These are phyloP conservation scores for Sinohyriopsis cumingii DNA, from an alignment of 2,888 invertebrate genomes.

Conservation along the genomic window DNA sequence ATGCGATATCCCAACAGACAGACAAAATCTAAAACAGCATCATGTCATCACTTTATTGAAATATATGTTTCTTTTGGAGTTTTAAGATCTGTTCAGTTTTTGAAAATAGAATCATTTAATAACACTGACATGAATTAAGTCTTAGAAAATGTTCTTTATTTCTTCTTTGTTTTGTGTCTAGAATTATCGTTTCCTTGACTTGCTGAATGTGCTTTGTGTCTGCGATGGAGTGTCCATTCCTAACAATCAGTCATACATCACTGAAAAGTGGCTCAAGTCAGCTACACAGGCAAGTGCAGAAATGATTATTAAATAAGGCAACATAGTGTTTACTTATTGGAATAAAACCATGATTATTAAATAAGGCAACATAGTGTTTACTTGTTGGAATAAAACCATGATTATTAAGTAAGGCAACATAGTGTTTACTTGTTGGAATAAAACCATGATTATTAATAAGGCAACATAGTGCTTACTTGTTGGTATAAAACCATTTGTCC, in stretches of 20 bases:
- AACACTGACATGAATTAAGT: too few species aligned
- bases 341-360: not conserved
- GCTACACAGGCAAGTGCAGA: conserved; percentile 17
- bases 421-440: too few species aligned
- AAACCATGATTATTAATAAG: not conserved
- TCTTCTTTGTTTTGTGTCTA: conserved; percentile 29
- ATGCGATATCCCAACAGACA: too few species aligned
- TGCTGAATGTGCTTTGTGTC: conserved; percentile 70
- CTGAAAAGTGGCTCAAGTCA: conserved; percentile 67
- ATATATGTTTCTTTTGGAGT: too few species aligned
- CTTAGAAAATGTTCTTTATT: too few species aligned
- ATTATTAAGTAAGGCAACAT: not conserved
- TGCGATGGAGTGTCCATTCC: conserved; percentile 71
- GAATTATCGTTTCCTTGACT: conserved; percentile 69
- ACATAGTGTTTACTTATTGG: not conserved
- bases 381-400: not conserved
- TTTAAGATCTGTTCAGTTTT: too few species aligned
- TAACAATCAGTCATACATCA: conserved; percentile 71
- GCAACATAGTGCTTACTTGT: not conserved
- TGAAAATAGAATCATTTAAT: too few species aligned
- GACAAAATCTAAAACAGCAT: too few species aligned
- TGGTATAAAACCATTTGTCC: not conserved
- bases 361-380: not conserved
- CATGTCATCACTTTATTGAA: too few species aligned
- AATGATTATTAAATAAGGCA: not conserved